A percentile compares a stretch with the other conserved stretches of the same genome.
Conservation (phyloP, 2,113 vertebrate species). For the Leucoraja erinaceus region DNA sequence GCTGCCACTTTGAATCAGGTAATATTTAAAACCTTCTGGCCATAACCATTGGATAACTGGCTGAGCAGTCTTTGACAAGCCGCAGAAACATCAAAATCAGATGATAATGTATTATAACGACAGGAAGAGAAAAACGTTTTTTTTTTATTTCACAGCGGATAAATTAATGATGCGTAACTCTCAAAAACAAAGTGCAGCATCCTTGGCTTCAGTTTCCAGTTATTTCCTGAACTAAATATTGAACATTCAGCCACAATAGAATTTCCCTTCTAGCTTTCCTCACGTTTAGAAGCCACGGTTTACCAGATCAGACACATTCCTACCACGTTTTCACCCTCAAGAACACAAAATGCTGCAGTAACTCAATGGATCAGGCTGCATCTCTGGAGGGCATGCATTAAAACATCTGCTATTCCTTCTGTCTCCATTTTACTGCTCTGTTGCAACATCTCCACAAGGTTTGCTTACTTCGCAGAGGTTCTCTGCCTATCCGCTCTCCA, state of each 20-base stretch:
- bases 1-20: too few relatives aligned
- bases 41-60: constrained; percentile 19
- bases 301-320: neutral
- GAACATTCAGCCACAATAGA: neutral
- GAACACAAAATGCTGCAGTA: too few relatives aligned
- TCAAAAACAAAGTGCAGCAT: neutral
- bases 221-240: constrained; percentile 28
- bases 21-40: neutral
- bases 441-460: too few relatives aligned
- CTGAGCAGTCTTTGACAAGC: neutral
- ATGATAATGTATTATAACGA: neutral
- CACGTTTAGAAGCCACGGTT: too few relatives aligned
- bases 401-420: too few relatives aligned
- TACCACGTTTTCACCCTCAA: neutral
- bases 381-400: too few relatives aligned
- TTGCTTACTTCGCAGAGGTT: too few relatives aligned
- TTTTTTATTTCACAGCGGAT: constrained; percentile 15
- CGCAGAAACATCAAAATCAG: neutral
- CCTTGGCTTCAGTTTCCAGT: constrained; percentile 28
- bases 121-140: neutral
- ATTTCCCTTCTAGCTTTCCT: constrained; percentile 1
- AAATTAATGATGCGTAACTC: neutral
- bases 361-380: too few relatives aligned
- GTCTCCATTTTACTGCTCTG: too few relatives aligned
- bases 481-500: too few relatives aligned